Percentiles rank a stretch among this genome's conserved stretches.
Evolutionary conservation across 2,888 invertebrate species (phyloP).

Genomic region (Parelbella ahira): DNA sequence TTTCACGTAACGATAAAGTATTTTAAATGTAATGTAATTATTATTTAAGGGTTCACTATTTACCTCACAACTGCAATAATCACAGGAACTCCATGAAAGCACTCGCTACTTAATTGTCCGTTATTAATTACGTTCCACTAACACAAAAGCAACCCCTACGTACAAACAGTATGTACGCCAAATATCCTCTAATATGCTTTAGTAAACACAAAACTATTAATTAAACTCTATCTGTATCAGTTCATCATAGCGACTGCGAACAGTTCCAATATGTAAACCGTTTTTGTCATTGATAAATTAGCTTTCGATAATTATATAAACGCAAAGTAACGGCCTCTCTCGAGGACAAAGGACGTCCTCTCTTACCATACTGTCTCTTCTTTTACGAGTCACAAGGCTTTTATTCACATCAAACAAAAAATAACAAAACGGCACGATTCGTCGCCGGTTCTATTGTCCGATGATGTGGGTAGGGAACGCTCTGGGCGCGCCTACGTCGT

Average conservation of each 20-base stretch:
- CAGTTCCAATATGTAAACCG: constrained; percentile 15
- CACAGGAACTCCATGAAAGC: constrained; percentile 54
- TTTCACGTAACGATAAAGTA: too few relatives aligned
- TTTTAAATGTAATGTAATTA: too few relatives aligned
- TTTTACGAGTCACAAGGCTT: constrained; percentile 59
- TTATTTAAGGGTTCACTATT: too few relatives aligned
- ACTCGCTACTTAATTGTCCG: constrained; percentile 48
- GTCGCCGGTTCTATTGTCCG: constrained; percentile 54
- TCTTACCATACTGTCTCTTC: constrained; percentile 50
- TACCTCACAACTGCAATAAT: constrained; percentile 45
- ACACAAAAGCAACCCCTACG: constrained; percentile 50
- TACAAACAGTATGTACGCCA: constrained; percentile 4
- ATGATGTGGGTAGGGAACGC: constrained; percentile 41
- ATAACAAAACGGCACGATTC: constrained; percentile 67
- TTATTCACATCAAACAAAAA: constrained; percentile 66
- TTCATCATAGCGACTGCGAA: constrained; percentile 13
- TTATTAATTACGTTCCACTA: constrained; percentile 52
- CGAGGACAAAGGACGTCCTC: constrained; percentile 44
- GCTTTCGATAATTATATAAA: constrained; percentile 34
- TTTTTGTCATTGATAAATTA: constrained; percentile 22
- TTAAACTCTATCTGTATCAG: constrained; percentile 16
- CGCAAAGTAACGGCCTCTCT: constrained; percentile 40
- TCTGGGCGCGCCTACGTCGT: constrained; percentile 50
- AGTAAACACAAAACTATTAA: constrained; percentile 26
- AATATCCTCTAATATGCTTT: constrained; percentile 15